Evolutionary conservation across 2,888 invertebrate genomes (phyloP).

Genomic region (Spodoptera exigua): DNA sequence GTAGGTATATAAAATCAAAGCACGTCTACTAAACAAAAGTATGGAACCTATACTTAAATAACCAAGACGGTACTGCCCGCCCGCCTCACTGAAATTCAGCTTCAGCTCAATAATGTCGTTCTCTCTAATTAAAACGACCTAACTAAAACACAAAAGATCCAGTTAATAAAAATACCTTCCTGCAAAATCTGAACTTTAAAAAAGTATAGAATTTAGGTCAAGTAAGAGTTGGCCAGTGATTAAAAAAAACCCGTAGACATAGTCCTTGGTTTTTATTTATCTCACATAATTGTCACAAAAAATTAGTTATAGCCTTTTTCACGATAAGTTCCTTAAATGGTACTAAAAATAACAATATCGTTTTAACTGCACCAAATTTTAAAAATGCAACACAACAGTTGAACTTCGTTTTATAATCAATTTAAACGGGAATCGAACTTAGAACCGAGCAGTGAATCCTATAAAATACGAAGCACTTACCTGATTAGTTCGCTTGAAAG

Average conservation of each 20-base stretch:
- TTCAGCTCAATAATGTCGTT: conserved; percentile 5
- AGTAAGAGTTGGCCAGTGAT: too few relatives aligned
- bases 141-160: conserved; percentile 14
- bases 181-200: conserved; percentile 5
- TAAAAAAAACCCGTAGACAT: too few relatives aligned
- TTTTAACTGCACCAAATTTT: too few relatives aligned
- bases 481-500: conserved; percentile 68
- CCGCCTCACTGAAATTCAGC: not conserved
- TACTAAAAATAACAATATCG: too few relatives aligned
- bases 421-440: conserved; percentile 60
- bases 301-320: too few relatives aligned
- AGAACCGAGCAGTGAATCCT: conserved; percentile 61
- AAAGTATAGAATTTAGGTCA: conserved; percentile 3
- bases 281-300: too few relatives aligned
- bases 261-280: too few relatives aligned
- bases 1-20: too few relatives aligned
- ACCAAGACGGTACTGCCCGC: too few relatives aligned
- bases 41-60: too few relatives aligned
- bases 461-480: conserved; percentile 75
- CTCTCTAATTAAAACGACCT: conserved; percentile 7
- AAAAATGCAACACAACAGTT: conserved; percentile 16
- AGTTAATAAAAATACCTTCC: conserved; percentile 33
- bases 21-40: too few relatives aligned
- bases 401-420: conserved; percentile 51
- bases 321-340: too few relatives aligned